phyloP scores from a whole-genome alignment of 2,888 invertebrate species.

The Coenonympha glycerion region DNA sequence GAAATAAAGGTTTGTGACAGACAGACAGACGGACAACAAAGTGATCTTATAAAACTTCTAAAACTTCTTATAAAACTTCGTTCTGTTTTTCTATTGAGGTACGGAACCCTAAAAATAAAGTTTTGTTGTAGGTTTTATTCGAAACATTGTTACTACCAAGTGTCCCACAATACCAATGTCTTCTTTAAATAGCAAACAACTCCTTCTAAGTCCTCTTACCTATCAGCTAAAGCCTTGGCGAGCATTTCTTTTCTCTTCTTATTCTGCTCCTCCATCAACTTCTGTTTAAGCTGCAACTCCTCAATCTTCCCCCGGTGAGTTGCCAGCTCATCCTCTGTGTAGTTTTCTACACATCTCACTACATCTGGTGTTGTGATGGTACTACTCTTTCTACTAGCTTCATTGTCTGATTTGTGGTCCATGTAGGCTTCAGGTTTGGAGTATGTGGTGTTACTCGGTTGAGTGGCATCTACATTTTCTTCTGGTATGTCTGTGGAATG shows the following conservation, averaged over 20 bases:
- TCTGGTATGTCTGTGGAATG: constrained; percentile 27
- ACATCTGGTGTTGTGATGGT: constrained; percentile 47
- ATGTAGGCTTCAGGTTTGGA: constrained; percentile 5
- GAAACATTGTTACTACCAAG: no score
- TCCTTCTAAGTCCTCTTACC: constrained; percentile 74
- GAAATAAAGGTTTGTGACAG: no score
- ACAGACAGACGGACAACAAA: no score
- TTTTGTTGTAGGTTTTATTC: no score
- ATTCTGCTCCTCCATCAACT: constrained; percentile 86
- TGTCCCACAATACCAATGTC: no score
- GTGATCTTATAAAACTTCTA: no score
- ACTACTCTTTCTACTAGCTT: constrained; percentile 35
- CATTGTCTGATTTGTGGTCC: constrained; percentile 18
- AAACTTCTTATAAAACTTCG: no score
- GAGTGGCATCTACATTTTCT: constrained; percentile 29
- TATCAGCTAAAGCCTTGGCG: constrained; percentile 82
- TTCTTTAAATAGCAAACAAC: no score
- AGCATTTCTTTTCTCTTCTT: constrained; percentile 83
- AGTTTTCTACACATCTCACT: constrained; percentile 51
- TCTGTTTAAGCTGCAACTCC: constrained; percentile 82
- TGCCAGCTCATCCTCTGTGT: constrained; percentile 54
- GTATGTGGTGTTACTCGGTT: background rate
- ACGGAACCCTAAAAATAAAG: no score
- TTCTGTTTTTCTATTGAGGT: no score
- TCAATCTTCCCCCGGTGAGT: constrained; percentile 76